Evolutionary conservation across 2,888 invertebrate species (phyloP).

Genomic region (Adelphocoris suturalis): DNA sequence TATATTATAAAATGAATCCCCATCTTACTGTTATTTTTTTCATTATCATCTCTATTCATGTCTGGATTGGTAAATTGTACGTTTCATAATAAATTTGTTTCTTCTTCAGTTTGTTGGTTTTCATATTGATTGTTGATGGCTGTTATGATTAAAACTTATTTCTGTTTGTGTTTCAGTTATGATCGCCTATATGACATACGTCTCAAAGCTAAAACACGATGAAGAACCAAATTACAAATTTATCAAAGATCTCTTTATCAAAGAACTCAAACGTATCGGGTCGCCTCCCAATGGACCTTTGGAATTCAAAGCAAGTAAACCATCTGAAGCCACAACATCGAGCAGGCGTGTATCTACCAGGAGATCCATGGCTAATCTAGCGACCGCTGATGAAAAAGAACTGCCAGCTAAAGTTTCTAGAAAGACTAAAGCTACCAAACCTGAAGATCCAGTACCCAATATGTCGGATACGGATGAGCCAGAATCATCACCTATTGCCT

Average conservation of each 20-base stretch:
- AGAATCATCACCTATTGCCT: background rate
- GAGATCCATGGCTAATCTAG: background rate
- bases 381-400: constrained; percentile 24
- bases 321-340: constrained; percentile 3
- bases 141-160: background rate
- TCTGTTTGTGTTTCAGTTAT: constrained; percentile 80
- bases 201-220: constrained; percentile 85
- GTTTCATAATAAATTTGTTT: no score
- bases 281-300: constrained; percentile 81
- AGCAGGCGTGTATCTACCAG: background rate
- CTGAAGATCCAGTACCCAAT: background rate
- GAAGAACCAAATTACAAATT: constrained; percentile 87
- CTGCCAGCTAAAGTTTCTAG: background rate
- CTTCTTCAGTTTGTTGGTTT: no score
- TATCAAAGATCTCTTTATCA: constrained; percentile 84
- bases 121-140: no score
- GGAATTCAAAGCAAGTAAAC: constrained; percentile 79
- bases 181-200: constrained; percentile 85
- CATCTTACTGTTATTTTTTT: no score
- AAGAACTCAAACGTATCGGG: constrained; percentile 83
- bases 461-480: constrained; percentile 1
- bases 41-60: no score
- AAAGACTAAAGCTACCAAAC: background rate
- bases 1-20: no score
- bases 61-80: no score